Evolutionary conservation across 30 jellyfish, hydroid and myxozoan genomes (phyloP), one percentile per base, ranked within the genome.

Genomic region (Sanderia malayensis): DNA sequence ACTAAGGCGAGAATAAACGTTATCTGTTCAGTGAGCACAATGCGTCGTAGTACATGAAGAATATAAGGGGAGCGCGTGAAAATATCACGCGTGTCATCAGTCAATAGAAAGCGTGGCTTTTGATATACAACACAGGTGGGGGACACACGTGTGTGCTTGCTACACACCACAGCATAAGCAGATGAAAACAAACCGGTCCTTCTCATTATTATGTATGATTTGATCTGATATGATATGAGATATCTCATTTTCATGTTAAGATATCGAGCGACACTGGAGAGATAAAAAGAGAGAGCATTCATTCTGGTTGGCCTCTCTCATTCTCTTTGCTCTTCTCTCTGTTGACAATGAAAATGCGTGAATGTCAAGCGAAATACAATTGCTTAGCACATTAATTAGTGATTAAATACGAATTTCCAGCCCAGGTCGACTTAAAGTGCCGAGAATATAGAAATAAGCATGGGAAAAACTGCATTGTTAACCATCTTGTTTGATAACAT

Each of bases 91-190:
- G 89, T 78, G 89, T 33, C 31, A 77, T 59, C 41, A 27, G 76
- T 82, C 85, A 82, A 82, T 82, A 65, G 94, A 46, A 71, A 82
- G 86, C 94, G 94, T 82, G 94, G 82, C 79, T 70, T 67, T 68
- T 25, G 34, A 71, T 49, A 52, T 45, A 19, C 74, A 74, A 79
- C 70, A 82, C 94, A 82, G 94, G 94, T 82, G 94, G 86, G 82
- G 61, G 28, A 44, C 75, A 82, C 94, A 82, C 94, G 94, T 82
- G n/a, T n/a, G 94, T 70, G 64, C 82, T 52, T 22, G 75, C n/a
- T 49, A 70, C 70, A 82, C 79, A 71, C 45, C 52, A 37, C 10
- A 37, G 6, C 52, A 37, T 4, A 37, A 37, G 10, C 6, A 37
- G 13, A 37, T 13, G 6, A 37, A 6, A 37, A 13, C 13, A 4